Evolutionary conservation across 2,888 invertebrate species (phyloP).

Genomic region (Melanotus villosus): DNA sequence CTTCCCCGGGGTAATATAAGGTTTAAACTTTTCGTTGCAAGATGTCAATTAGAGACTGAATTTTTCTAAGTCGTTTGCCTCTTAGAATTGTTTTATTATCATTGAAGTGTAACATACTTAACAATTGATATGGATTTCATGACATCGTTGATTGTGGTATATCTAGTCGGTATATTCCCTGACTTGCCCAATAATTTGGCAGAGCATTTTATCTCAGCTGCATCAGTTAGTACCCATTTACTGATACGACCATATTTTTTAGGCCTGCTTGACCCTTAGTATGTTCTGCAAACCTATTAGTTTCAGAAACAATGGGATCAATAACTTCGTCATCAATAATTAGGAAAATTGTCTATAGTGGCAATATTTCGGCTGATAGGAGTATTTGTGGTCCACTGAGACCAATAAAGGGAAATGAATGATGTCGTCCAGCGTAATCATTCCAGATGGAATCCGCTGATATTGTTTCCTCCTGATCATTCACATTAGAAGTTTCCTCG

Average conservation of each 20-base stretch:
- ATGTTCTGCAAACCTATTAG: no score
- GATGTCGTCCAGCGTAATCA: no score
- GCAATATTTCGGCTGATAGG: no score
- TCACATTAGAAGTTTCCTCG: no score
- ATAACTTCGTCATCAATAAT: no score
- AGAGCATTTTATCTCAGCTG: slow-evolving; percentile 39
- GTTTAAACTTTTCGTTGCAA: slow-evolving; percentile 33
- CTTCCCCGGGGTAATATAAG: slow-evolving; percentile 33
- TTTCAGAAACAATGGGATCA: no score
- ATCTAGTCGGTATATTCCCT: slow-evolving; percentile 27
- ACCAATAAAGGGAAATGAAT: no score
- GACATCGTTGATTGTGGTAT: slow-evolving; percentile 35
- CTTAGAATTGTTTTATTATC: slow-evolving; percentile 41
- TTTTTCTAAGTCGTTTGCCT: slow-evolving; percentile 39
- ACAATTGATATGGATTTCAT: slow-evolving; percentile 36
- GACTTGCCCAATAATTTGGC: slow-evolving; percentile 21
- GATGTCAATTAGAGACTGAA: slow-evolving; percentile 34
- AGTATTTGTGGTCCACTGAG: no score
- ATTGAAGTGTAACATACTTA: slow-evolving; percentile 40
- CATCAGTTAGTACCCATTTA: slow-evolving; percentile 33
- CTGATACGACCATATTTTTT: slow-evolving; percentile 21
- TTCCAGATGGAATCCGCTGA: no score
- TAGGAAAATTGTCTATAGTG: no score
- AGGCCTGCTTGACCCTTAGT: neutral
- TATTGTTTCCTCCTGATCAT: no score